phyloP scores from a whole-genome alignment of 2,888 invertebrate genomes.

The Marasmarcha lunaedactyla region DNA sequence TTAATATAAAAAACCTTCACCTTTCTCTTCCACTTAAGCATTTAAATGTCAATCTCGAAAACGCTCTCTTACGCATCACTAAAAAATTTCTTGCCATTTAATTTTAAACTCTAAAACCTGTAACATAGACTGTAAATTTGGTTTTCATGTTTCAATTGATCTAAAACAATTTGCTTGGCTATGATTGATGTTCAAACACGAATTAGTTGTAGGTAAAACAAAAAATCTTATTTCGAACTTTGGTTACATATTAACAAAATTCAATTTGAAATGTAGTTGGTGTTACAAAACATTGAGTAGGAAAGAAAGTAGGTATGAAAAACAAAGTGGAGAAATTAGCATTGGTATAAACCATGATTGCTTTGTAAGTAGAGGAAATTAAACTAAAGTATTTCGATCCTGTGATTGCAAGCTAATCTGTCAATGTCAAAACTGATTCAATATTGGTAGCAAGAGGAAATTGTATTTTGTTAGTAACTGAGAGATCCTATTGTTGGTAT shows the following conservation, averaged over 20 bases:
- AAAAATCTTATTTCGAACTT: too few relatives aligned
- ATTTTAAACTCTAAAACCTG: constrained; percentile 21
- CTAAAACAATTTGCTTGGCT: constrained; percentile 58
- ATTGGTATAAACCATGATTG: too few relatives aligned
- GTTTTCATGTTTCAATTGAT: constrained; percentile 17
- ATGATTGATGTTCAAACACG: constrained; percentile 52
- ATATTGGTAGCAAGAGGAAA: constrained; percentile 1
- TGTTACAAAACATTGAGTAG: too few relatives aligned
- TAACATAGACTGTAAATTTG: background rate
- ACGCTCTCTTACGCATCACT: constrained; percentile 27
- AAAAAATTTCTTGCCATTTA: constrained; percentile 23
- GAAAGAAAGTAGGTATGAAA: constrained; percentile 46
- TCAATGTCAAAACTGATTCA: constrained; percentile 24
- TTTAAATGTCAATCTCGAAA: constrained; percentile 66
- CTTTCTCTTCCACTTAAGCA: constrained; percentile 68
- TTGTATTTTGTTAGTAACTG: too few relatives aligned
- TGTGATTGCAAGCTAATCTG: constrained; percentile 24
- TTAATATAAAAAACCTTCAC: constrained; percentile 67
- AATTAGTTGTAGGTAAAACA: background rate
- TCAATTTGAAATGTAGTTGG: too few relatives aligned
- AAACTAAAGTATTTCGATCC: too few relatives aligned
- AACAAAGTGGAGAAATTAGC: constrained; percentile 27
- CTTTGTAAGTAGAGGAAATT: too few relatives aligned
- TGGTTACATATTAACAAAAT: too few relatives aligned
- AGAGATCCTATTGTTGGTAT: too few relatives aligned